phyloP scores from a whole-genome alignment of 1,140 invertebrate genomes.

The Magallana angulata region DNA sequence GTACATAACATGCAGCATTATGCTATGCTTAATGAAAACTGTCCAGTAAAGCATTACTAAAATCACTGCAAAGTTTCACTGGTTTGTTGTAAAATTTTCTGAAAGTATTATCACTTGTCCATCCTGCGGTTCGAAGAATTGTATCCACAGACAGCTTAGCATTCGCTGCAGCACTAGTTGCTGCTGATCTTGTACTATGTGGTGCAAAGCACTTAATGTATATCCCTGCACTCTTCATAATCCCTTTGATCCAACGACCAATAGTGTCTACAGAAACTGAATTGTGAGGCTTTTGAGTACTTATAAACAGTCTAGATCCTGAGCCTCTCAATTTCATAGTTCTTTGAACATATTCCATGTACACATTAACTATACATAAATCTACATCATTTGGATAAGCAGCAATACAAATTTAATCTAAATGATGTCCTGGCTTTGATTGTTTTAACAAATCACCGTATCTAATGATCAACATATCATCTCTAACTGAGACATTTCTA shows the following conservation, averaged over 20 bases:
- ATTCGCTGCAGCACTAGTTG: conserved; percentile 6
- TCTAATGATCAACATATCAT: background rate
- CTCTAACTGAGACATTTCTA: conserved; percentile 24
- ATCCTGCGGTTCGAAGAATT: conserved; percentile 41
- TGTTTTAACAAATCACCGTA: conserved; percentile 27
- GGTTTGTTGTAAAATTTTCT: conserved; percentile 46
- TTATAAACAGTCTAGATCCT: too few species aligned
- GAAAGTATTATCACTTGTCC: conserved; percentile 34
- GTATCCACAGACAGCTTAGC: background rate
- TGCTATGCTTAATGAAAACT: background rate
- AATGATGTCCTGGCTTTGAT: background rate
- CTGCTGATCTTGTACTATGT: conserved; percentile 20
- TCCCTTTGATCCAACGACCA: background rate
- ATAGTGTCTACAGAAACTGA: background rate
- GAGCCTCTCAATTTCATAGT: too few species aligned
- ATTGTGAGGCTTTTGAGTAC: background rate
- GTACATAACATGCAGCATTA: too few species aligned
- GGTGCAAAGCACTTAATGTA: conserved; percentile 37
- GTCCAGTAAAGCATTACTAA: background rate
- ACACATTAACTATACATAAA: too few species aligned
- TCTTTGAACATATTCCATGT: too few species aligned
- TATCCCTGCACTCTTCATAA: conserved; percentile 16
- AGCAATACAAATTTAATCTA: conserved; percentile 4
- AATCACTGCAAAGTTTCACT: background rate
- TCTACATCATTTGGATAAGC: too few species aligned